Evolutionary conservation across 2,113 vertebrate species (phyloP).

Genomic region (Cebus imitator): DNA sequence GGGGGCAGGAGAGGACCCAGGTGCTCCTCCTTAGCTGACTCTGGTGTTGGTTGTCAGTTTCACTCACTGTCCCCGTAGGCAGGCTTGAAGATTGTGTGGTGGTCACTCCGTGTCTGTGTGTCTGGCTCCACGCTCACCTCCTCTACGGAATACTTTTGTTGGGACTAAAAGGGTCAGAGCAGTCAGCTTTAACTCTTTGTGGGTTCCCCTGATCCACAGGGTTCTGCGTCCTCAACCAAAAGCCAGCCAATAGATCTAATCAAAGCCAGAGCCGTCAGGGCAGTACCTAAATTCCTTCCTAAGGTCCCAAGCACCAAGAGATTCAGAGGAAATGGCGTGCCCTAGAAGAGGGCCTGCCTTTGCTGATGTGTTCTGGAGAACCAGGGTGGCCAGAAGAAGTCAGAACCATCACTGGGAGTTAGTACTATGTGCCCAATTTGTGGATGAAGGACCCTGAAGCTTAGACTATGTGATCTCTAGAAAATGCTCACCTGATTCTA

Average conservation of each 20-base stretch:
- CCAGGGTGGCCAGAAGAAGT: rapidly evolving
- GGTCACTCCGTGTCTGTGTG: not conserved
- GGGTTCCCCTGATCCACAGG: not conserved
- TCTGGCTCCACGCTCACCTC: not conserved
- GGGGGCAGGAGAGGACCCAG: not conserved
- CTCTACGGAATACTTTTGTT: not conserved
- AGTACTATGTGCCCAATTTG: not conserved
- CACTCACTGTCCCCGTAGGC: no score
- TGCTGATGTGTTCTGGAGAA: not conserved
- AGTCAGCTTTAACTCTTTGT: not conserved
- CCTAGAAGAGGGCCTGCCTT: not conserved
- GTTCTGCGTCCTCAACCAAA: not conserved
- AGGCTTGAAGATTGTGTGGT: not conserved
- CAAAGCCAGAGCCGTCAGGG: not conserved
- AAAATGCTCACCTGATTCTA: not conserved
- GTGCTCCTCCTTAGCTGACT: not conserved
- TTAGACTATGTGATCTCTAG: not conserved
- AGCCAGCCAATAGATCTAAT: not conserved
- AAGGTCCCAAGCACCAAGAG: not conserved
- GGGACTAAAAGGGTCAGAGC: not conserved
- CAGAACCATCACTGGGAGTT: not conserved
- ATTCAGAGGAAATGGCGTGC: no score
- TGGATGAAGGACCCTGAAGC: not conserved
- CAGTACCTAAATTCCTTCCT: not conserved
- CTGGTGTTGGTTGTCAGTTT: not conserved